phyloP scores from a whole-genome alignment of 2,888 invertebrate genomes.

The Napeogenes sylphis region DNA sequence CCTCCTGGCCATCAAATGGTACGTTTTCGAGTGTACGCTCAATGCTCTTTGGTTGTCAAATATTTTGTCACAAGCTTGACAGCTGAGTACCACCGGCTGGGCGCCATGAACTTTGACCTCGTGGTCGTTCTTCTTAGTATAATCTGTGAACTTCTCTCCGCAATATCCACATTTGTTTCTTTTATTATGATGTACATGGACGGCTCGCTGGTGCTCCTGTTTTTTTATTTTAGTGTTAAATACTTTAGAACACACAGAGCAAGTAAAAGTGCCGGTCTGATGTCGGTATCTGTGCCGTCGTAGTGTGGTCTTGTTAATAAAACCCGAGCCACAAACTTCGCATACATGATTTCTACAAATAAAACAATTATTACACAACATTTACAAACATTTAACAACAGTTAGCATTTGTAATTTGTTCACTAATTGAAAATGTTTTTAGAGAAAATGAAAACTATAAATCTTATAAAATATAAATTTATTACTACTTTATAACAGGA shows the following conservation, averaged over 20 bases:
- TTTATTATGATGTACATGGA: constrained; percentile 47
- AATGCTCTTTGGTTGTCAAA: constrained; percentile 70
- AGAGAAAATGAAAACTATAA: too few species aligned
- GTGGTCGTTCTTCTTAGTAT: constrained; percentile 58
- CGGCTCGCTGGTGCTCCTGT: constrained; percentile 59
- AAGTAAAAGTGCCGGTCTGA: constrained; percentile 48
- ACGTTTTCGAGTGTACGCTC: constrained; percentile 61
- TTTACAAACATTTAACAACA: too few species aligned
- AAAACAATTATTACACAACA: too few species aligned
- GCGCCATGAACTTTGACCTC: constrained; percentile 57
- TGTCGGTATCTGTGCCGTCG: constrained; percentile 49
- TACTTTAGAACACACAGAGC: constrained; percentile 59
- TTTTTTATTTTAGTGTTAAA: constrained; percentile 62
- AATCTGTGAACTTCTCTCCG: constrained; percentile 54
- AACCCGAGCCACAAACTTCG: constrained; percentile 67
- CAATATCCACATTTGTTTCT: constrained; percentile 50
- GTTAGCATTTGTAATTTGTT: too few species aligned
- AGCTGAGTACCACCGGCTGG: constrained; percentile 56
- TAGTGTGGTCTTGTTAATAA: constrained; percentile 50
- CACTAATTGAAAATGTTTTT: too few species aligned
- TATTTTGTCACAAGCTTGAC: constrained; percentile 65
- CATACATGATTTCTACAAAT: constrained; percentile 59
- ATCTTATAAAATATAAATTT: too few species aligned
- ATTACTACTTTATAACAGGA: too few species aligned
- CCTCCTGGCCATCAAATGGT: constrained; percentile 49